These are phyloP conservation scores for Scaptodrosophila lebanonensis DNA, from an alignment of 1,140 invertebrate species.

Conservation along the genomic window DNA sequence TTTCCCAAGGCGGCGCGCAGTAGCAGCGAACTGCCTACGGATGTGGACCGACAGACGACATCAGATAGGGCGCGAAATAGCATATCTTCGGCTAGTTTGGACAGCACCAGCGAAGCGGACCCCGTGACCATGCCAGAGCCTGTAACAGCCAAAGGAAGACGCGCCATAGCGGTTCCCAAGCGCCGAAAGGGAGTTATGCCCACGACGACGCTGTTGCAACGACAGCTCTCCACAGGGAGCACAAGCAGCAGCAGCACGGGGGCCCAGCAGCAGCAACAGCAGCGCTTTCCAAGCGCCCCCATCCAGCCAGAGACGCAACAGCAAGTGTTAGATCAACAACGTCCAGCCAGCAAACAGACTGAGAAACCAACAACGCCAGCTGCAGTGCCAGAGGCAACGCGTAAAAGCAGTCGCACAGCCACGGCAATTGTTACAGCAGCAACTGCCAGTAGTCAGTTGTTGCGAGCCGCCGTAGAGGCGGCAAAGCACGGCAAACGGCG, in stretches of 20 bases:
- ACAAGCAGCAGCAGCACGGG: slow-evolving; percentile 22
- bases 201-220: slow-evolving; percentile 19
- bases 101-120: slow-evolving; percentile 63
- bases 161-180: slow-evolving; percentile 46
- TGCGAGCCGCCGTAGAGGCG: slow-evolving; percentile 39
- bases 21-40: slow-evolving; percentile 76
- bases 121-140: slow-evolving; percentile 2
- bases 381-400: slow-evolving; percentile 52
- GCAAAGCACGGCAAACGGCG: slow-evolving; percentile 13
- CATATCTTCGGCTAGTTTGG: slow-evolving; percentile 55
- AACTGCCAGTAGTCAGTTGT: slow-evolving; percentile 64
- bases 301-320: slow-evolving; percentile 73
- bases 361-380: slow-evolving; percentile 20
- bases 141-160: slow-evolving; percentile 6
- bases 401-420: slow-evolving; percentile 67
- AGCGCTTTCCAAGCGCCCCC: slow-evolving; percentile 76
- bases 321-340: slow-evolving; percentile 21
- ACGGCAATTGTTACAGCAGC: slow-evolving; percentile 69
- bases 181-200: slow-evolving; percentile 31
- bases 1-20: slow-evolving; percentile 81
- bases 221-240: slow-evolving; percentile 46
- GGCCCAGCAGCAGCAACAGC: slow-evolving; percentile 20
- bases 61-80: slow-evolving; percentile 56
- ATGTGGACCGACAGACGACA: slow-evolving; percentile 78
- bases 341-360: slow-evolving; percentile 18